Percentiles rank a stretch among this genome's conserved stretches.
These are phyloP conservation scores for Orchesellides sinensis DNA, from an alignment of 2,888 invertebrate genomes.

Conservation along the genomic window DNA sequence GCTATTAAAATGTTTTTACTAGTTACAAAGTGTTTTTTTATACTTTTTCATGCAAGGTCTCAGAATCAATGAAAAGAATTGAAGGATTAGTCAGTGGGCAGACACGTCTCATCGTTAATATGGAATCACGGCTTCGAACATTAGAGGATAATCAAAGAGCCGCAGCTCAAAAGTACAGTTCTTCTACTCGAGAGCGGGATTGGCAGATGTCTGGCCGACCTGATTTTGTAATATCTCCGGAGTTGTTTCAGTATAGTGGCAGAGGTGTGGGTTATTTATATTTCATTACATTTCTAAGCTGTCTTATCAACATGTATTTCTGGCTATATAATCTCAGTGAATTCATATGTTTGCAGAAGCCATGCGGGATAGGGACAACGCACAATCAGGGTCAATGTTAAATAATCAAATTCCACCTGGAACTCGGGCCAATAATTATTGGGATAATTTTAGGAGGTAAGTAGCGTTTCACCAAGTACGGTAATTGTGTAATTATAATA, in stretches of 20 bases:
- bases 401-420: slow-evolving; percentile 95
- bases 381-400: slow-evolving; percentile 76
- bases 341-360: slow-evolving; percentile 11
- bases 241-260: slow-evolving; percentile 44
- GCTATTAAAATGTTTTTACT: too few relatives aligned
- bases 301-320: too few relatives aligned
- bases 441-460: slow-evolving; percentile 95
- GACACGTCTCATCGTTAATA: slow-evolving; percentile 45
- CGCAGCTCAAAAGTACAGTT: neutral
- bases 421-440: slow-evolving; percentile 94
- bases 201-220: slow-evolving; percentile 54
- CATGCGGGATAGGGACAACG: slow-evolving; percentile 40
- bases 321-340: neutral
- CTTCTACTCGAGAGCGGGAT: slow-evolving; percentile 32
- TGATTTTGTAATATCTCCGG: slow-evolving; percentile 52
- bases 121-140: slow-evolving; percentile 43
- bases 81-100: slow-evolving; percentile 30
- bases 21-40: neutral
- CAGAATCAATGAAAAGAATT: slow-evolving; percentile 54
- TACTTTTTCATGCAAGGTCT: slow-evolving; percentile 31
- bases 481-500: slow-evolving; percentile 47
- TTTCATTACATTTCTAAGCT: neutral
- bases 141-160: slow-evolving; percentile 48
- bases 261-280: slow-evolving; percentile 26
- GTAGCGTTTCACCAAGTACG: neutral